These are phyloP conservation scores for Conops quadrifasciatus DNA, from an alignment of 2,888 invertebrate genomes.

Conservation along the genomic window DNA sequence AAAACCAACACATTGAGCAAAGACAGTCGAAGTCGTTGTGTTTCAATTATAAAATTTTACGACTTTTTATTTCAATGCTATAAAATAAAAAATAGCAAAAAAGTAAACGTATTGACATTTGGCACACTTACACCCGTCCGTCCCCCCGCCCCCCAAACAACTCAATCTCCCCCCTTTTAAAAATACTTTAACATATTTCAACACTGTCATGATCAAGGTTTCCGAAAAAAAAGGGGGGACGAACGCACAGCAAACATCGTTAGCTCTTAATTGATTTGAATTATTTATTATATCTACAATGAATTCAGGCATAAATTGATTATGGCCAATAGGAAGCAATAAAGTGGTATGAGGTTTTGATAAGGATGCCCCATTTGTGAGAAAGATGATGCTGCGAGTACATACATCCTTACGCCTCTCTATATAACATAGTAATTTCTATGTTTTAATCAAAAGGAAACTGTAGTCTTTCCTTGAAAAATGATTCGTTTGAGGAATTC, in stretches of 20 bases:
- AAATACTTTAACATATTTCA: too few relatives aligned
- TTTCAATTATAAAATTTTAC: slow-evolving; percentile 25
- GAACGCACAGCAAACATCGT: slow-evolving; percentile 16
- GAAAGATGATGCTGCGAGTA: neutral
- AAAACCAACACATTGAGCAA: neutral
- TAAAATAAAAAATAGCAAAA: too few relatives aligned
- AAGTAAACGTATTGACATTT: too few relatives aligned
- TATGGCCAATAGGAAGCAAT: slow-evolving; percentile 7
- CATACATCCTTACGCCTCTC: neutral
- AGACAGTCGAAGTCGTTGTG: neutral
- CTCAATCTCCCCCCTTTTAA: too few relatives aligned
- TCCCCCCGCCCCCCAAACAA: too few relatives aligned
- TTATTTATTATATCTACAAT: slow-evolving; percentile 20
- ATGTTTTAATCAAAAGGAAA: too few relatives aligned
- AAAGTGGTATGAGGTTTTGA: neutral
- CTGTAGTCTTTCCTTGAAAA: too few relatives aligned
- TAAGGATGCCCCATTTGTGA: too few relatives aligned
- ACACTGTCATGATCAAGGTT: too few relatives aligned
- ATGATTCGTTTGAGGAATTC: too few relatives aligned
- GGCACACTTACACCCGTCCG: neutral
- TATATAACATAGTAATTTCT: too few relatives aligned
- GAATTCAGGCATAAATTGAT: slow-evolving; percentile 22
- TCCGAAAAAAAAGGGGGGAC: neutral
- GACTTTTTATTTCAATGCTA: slow-evolving; percentile 8
- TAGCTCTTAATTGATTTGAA: slow-evolving; percentile 32